These are phyloP conservation scores for Hyposmocoma kahamanoa DNA, from an alignment of 1,140 invertebrate genomes.

Conservation along the genomic window DNA sequence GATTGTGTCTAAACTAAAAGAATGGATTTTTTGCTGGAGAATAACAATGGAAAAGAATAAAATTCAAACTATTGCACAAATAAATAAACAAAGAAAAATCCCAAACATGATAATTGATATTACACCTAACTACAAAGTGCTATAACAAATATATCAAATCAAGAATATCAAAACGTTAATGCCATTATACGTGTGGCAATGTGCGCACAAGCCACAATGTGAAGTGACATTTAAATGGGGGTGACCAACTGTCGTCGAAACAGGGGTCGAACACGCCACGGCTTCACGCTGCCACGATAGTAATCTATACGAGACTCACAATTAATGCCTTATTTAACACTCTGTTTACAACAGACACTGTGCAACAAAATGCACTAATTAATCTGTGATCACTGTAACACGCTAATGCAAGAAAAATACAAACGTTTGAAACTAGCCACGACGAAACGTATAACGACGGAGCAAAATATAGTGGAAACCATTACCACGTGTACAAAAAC, in stretches of 20 bases:
- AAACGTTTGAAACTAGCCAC: too few relatives aligned
- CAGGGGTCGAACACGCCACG: conserved; percentile 50
- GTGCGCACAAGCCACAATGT: conserved; percentile 66
- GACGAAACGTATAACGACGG: too few relatives aligned
- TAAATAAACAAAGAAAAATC: neutral
- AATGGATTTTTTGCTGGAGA: neutral
- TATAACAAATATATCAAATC: conserved; percentile 17
- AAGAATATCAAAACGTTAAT: conserved; percentile 46
- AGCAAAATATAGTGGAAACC: neutral
- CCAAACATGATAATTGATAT: neutral
- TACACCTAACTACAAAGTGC: neutral
- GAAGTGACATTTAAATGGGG: conserved; percentile 65
- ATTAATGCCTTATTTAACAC: conserved; percentile 63
- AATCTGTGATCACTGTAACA: conserved; percentile 1
- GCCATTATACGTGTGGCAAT: conserved; percentile 42
- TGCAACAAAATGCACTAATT: conserved; percentile 10
- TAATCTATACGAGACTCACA: conserved; percentile 58
- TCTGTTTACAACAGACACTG: conserved; percentile 21
- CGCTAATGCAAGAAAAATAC: too few relatives aligned
- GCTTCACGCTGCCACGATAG: conserved; percentile 59
- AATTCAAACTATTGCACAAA: neutral
- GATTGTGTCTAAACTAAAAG: neutral
- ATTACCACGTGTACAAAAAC: neutral
- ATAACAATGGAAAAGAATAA: neutral
- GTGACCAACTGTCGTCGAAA: conserved; percentile 69